A percentile compares a stretch with the other conserved stretches of the same genome.
phyloP scores from a whole-genome alignment of 2,113 vertebrate genomes.

The Eurypyga helias region DNA sequence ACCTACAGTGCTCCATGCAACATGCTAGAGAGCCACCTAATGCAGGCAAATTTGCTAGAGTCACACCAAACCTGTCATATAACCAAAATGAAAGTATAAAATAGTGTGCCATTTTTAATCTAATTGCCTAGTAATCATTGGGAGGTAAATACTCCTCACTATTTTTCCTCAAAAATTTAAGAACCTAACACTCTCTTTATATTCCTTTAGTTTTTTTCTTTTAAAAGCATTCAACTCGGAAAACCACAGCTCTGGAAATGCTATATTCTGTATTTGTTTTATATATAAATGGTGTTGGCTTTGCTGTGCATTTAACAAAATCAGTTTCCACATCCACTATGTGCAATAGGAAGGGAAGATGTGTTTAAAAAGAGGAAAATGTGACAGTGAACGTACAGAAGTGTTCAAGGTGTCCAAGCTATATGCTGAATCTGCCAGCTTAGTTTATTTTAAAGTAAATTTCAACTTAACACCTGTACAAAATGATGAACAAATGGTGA shows the following conservation, averaged over 20 bases:
- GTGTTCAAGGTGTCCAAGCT: background rate
- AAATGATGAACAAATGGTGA: background rate
- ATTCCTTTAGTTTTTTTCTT: background rate
- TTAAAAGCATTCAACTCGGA: background rate
- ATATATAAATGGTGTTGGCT: background rate
- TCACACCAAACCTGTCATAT: background rate
- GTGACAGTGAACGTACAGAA: background rate
- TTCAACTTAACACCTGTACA: background rate
- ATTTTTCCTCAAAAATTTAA: background rate
- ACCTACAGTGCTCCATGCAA: background rate
- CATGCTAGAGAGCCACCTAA: background rate
- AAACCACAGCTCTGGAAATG: background rate
- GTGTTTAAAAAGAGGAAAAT: background rate
- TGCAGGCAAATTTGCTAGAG: background rate
- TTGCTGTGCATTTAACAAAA: background rate
- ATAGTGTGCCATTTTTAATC: background rate
- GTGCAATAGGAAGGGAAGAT: background rate
- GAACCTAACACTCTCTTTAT: background rate
- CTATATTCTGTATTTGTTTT: background rate
- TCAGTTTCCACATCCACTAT: background rate
- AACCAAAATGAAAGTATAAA: background rate
- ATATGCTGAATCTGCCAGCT: background rate
- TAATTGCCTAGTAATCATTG: background rate
- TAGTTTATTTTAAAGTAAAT: background rate
- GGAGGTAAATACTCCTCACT: background rate